Evolutionary conservation across 1,140 invertebrate genomes (phyloP).

Genomic region (Drosophila nigromelanica): DNA sequence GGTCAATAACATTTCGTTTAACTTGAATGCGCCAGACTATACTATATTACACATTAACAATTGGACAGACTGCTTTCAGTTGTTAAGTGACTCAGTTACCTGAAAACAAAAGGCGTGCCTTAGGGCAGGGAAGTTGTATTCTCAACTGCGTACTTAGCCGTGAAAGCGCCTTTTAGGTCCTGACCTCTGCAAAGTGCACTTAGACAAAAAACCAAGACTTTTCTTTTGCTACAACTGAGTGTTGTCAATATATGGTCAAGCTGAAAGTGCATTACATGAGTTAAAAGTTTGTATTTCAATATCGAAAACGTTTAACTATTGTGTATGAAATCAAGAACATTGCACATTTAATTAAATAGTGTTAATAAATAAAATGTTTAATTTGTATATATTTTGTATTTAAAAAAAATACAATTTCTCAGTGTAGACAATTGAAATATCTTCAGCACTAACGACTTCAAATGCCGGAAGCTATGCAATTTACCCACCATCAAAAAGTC

Average conservation of each 20-base stretch:
- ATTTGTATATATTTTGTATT: too few relatives aligned
- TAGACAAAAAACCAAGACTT: too few relatives aligned
- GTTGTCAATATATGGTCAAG: too few relatives aligned
- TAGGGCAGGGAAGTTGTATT: constrained; percentile 16
- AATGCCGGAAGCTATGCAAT: constrained; percentile 15
- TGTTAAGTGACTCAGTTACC: constrained; percentile 19
- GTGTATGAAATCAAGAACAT: too few relatives aligned
- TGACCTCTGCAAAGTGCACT: neutral
- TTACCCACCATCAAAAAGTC: constrained; percentile 53
- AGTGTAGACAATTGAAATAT: constrained; percentile 21
- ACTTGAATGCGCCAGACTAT: constrained; percentile 13
- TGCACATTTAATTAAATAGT: too few relatives aligned
- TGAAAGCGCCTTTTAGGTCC: constrained; percentile 16
- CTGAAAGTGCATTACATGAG: too few relatives aligned
- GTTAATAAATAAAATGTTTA: too few relatives aligned
- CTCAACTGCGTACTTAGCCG: constrained; percentile 11
- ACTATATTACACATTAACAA: constrained; percentile 58
- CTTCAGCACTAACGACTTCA: constrained; percentile 5
- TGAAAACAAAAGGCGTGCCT: constrained; percentile 9
- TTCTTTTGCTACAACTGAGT: too few relatives aligned
- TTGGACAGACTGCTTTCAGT: constrained; percentile 29
- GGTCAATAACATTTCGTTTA: constrained; percentile 56
- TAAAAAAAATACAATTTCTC: too few relatives aligned
- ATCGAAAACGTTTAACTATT: too few relatives aligned
- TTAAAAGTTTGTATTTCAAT: too few relatives aligned